phyloP scores from a whole-genome alignment of 2,888 invertebrate species.

The Watsonalla cultraria region DNA sequence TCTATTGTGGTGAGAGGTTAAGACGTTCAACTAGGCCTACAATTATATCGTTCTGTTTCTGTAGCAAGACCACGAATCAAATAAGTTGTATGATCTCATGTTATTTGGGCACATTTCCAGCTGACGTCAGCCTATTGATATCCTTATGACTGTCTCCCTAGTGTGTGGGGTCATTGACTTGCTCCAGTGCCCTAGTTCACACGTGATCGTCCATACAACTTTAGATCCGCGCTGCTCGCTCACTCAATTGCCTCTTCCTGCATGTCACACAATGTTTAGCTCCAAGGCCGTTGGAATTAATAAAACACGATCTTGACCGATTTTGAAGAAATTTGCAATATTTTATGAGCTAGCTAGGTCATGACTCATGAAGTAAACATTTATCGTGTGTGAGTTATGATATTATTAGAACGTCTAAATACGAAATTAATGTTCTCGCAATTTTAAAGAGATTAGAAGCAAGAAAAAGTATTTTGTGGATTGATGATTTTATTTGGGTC shows the following conservation, averaged over 20 bases:
- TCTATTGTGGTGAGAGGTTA: too few species aligned
- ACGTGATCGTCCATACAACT: conserved; percentile 58
- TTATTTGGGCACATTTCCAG: not conserved
- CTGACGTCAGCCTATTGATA: conserved; percentile 3
- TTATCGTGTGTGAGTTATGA: too few species aligned
- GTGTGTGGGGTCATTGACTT: conserved; percentile 44
- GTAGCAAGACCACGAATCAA: too few species aligned
- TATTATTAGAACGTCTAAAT: too few species aligned
- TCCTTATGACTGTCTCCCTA: conserved; percentile 11
- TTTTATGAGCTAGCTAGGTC: not conserved
- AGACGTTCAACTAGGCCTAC: too few species aligned
- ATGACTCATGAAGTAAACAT: not conserved
- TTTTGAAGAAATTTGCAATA: too few species aligned
- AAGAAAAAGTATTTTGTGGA: too few species aligned
- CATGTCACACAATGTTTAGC: conserved; percentile 43
- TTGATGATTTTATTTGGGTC: too few species aligned
- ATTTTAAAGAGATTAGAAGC: too few species aligned
- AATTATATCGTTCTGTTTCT: too few species aligned
- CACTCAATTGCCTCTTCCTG: conserved; percentile 67
- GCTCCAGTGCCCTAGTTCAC: conserved; percentile 65
- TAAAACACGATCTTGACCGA: conserved; percentile 4
- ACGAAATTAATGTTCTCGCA: too few species aligned
- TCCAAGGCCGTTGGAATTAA: conserved; percentile 46
- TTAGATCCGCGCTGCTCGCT: conserved; percentile 47
- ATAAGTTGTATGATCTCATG: not conserved